Evolutionary conservation across 92 coral and sea anemone genomes (phyloP), one percentile per base, ranked within the genome.

Genomic region (Diadumene lineata): DNA sequence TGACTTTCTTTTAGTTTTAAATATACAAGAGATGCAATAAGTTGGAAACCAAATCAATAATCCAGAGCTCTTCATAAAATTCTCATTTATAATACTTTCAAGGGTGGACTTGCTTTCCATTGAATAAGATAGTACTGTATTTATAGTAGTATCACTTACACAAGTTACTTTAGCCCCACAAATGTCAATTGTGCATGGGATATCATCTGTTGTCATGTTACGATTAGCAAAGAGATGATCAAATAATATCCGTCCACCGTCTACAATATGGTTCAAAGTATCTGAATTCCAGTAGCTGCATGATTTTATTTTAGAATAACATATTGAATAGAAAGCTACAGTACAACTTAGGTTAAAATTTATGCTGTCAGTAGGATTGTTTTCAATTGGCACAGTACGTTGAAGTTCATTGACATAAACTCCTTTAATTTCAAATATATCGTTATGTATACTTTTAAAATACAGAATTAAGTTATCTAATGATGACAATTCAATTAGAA

Each of bases 381-480:
- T 16, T 44, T 8, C 48, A 69, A 33, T 48, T 33, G 32, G 44
- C 34, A 65, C 62, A 56, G 68, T 25, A 83, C 30, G 31, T 84
- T 78, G 81, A 72, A 73, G 66, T 79, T 73, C 38, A 15, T 84
- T 48, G n/a, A n/a, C n/a, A n/a, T n/a, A n/a, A n/a, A n/a, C n/a
- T n/a, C n/a, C n/a, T n/a, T n/a, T n/a, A n/a, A 84, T 43, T 63
- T 78, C 84, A 77, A 77, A 83, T 60, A 83, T 66, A 69, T 76
- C 71, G 66, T 84, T 77, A 64, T 78, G 75, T 84, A 64, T 57
- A 70, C 80, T 84, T 64, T 76, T 56, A 64, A 76, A 76, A 43
- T 76, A 76, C 26, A 32, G 58, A 60, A 74, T 74, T 46, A 74
- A 60, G 43, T 74, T 51, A 78, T n/a, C n/a, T n/a, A n/a, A n/a